Percentiles rank a stretch among this genome's conserved stretches.
These are phyloP conservation scores for Python bivittatus DNA, from an alignment of 2,113 vertebrate genomes.

Conservation along the genomic window DNA sequence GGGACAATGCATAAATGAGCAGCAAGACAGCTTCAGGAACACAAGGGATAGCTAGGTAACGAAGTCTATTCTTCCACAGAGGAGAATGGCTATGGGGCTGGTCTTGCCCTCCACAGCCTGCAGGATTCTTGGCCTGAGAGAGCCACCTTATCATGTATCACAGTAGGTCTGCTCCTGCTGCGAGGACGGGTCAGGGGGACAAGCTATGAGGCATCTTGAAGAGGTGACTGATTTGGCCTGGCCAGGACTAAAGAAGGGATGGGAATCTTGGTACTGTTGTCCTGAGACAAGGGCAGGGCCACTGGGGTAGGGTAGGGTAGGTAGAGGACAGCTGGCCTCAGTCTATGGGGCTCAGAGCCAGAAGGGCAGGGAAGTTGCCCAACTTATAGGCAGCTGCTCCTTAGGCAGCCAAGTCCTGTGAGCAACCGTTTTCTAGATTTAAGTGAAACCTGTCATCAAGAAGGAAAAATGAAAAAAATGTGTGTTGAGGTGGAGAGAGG, in stretches of 20 bases:
- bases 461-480: conserved; percentile 11
- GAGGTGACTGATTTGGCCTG: neutral
- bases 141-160: neutral
- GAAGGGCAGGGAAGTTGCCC: neutral
- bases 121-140: neutral
- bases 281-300: neutral
- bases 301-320: neutral
- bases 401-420: neutral
- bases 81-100: neutral
- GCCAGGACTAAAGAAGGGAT: neutral
- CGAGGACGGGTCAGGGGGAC: neutral
- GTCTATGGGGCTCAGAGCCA: neutral
- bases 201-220: neutral
- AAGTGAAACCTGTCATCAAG: conserved; percentile 49
- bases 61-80: neutral
- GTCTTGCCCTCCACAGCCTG: neutral
- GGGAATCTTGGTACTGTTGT: neutral
- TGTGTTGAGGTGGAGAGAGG: neutral
- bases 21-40: neutral
- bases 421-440: conserved; percentile 26
- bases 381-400: neutral
- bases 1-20: too few relatives aligned
- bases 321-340: neutral
- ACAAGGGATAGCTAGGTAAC: neutral
- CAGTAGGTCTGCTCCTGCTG: neutral